phyloP scores from a whole-genome alignment of 1,140 invertebrate species.

The Drosophila carrolli region DNA sequence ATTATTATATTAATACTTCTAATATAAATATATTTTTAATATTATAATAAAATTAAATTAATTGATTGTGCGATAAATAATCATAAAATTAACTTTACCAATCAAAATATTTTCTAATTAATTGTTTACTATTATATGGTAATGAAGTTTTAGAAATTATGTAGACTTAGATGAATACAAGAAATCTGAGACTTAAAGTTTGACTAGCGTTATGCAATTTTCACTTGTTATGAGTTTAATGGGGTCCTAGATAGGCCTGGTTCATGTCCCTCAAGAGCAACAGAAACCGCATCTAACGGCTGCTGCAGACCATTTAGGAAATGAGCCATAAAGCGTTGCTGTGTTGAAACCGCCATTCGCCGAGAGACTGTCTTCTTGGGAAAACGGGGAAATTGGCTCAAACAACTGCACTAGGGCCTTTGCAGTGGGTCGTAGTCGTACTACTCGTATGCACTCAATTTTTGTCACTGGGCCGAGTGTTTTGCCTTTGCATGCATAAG shows the following conservation, averaged over 20 bases:
- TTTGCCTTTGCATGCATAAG: conserved; percentile 76
- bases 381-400: conserved; percentile 60
- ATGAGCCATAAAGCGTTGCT: conserved; percentile 73
- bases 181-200: not conserved
- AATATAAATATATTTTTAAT: no score
- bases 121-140: no score
- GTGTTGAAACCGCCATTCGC: conserved; percentile 24
- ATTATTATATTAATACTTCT: no score
- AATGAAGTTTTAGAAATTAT: no score
- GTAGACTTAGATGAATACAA: not conserved
- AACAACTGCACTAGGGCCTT: conserved; percentile 66
- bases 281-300: conserved; percentile 32
- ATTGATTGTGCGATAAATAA: no score
- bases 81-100: no score
- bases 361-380: conserved; percentile 30
- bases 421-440: conserved; percentile 15
- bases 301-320: conserved; percentile 74
- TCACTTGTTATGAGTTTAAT: not conserved
- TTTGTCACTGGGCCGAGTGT: conserved; percentile 52
- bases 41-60: no score
- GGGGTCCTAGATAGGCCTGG: conserved; percentile 36
- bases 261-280: conserved; percentile 1
- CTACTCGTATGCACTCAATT: conserved; percentile 76
- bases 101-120: no score
- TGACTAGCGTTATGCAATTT: no score